Percentiles rank a stretch among this genome's conserved stretches.
Conservation (phyloP, 2,888 invertebrate genomes). For the Drosophila ezoana region DNA sequence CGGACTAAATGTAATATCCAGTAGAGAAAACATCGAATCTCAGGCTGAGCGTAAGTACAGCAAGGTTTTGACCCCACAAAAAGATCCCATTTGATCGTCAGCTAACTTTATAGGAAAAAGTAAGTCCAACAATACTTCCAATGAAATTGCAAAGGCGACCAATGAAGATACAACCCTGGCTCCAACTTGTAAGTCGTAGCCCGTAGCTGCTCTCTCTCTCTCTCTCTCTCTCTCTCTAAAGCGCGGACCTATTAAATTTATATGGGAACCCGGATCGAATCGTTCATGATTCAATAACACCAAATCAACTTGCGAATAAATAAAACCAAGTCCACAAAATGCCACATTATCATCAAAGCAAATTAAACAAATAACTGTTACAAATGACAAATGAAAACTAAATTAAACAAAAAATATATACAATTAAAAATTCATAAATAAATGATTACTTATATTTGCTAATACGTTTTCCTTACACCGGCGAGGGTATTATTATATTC, state of each 20-base stretch:
- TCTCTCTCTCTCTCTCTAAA: too few species aligned
- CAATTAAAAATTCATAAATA: neutral
- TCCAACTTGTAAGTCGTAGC: neutral
- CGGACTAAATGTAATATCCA: constrained; percentile 3
- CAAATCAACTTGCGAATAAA: neutral
- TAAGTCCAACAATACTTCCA: neutral
- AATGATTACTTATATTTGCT: neutral
- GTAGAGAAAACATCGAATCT: neutral
- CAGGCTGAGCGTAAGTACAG: constrained; percentile 6
- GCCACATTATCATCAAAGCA: neutral
- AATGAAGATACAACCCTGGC: neutral
- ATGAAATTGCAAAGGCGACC: neutral
- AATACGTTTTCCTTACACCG: too few species aligned
- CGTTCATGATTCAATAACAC: neutral
- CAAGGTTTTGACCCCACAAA: neutral
- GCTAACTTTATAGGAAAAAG: constrained; percentile 6
- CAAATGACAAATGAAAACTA: neutral
- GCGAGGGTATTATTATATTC: too few species aligned
- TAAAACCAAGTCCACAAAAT: neutral
- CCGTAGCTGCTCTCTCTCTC: too few species aligned
- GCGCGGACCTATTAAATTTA: neutral
- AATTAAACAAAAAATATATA: neutral
- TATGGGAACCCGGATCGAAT: too few species aligned
- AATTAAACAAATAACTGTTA: neutral
- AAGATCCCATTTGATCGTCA: neutral